These are phyloP conservation scores for Bos taurus DNA, from an alignment of 2,113 vertebrate species.

Conservation along the genomic window ARS-UCD2.0 NC_037342.1:49597501-49598000, in stretches of 20 bases:
- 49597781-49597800: constrained; percentile 23
- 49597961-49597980: background rate
- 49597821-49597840: constrained; percentile 45
- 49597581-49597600: constrained; percentile 53
- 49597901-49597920: background rate
- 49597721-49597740: background rate
- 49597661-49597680: constrained; percentile 62
- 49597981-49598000: constrained; percentile 61
- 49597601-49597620: background rate
- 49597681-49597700: constrained; percentile 46
- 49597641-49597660: constrained; percentile 49
- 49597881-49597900: background rate
- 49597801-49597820: constrained; percentile 4
- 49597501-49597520: constrained; percentile 26
- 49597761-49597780: background rate
- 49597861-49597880: constrained; percentile 54
- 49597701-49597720: background rate
- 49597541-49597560: constrained; percentile 53
- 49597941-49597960: constrained; percentile 60
- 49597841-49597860: constrained; percentile 57
- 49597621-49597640: background rate
- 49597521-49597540: constrained; percentile 29
- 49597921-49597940: constrained; percentile 60
- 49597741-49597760: constrained; percentile 25
- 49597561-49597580: constrained; percentile 50